Base-by-base conservation (phyloP, 2,888 invertebrate genomes). In the Polydrusus pterygomalis region DNA sequence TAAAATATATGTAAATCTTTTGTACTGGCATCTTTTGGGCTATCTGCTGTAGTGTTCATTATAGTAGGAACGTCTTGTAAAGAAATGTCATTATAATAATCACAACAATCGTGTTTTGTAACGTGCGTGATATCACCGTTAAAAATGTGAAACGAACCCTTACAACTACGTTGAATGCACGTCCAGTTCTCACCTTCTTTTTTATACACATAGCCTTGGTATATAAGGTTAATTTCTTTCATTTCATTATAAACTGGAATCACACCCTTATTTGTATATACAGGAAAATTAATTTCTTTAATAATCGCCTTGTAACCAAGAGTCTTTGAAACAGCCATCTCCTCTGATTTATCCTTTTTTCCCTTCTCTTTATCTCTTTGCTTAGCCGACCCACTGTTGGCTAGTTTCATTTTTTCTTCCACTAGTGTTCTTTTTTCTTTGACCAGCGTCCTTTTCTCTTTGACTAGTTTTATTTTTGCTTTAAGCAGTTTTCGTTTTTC, bases 241-340 rank as follows among this genome's bases (percentile, higher is more conserved):
- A 30, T n/a, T 3, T 30, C 18, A n/a, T 56, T 56, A n/a, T 30
- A 30, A 56, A 56, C 54, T 18, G 54, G 54, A 30, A 56, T 56
- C 2, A 56, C 13, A 9, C n/a, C n/a, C 10, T 56, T 56, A 30
- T 56, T n/a, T 56, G n/a, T 3, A 8, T 20, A 25, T 51, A 13
- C 2, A 25, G 51, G 51, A 20, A 51, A 6, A 10, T 17, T 17
- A n/a, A 17, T 18, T n/a, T n/a, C 2, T 1, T 43, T 13, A 6
- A n/a, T 10, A 17, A 15, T 15, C n/a, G 5, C 15, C 17, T 49
- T 15, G 15, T 15, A 15, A 15, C 6, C 17, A 43, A n/a, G 6
- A 10, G 2, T 43, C n/a, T n/a, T n/a, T 43, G 2, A 3, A 43
- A 13, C n/a, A 9, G 47, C 15, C 17, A 47, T 8, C 47, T 9